Evolutionary conservation across 1,140 invertebrate species (phyloP), one percentile per base, ranked within the genome.

Genomic region (Penaeus chinensis): DNA sequence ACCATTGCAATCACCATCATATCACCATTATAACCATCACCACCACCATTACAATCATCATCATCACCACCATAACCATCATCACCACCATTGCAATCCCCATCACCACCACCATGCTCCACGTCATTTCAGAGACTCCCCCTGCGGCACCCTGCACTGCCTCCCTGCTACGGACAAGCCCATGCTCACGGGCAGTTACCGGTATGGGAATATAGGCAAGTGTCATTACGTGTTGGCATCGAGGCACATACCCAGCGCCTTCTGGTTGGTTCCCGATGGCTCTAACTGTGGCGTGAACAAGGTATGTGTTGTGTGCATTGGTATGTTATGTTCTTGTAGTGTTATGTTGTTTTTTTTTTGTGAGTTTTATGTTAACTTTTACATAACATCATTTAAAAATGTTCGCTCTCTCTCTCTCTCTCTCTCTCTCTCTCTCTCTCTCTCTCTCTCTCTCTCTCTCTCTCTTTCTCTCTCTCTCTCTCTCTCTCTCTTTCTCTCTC

Each of bases 201-300:
- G 27, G 24, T 60, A 76, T 24, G 66, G 7, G 10, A 78, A 60
- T 2, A 19, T 3, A 0, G 20, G 42, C 16, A 24, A 65, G 60
- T 80, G 71, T 0, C 60, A 11, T 18, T 60, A 87, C 60, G 24
- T 94, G 97, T 81, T 97, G 96, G 89, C 54, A 54, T 54, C 54
- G 16, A 54, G 8, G 16, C 54, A 54, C 54, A 54, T 54, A 11
- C 94, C 94, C 90, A 93, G 94, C 22, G 92, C 54, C 54, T 54
- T 54, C 54, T 54, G 54, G 54, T 54, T 54, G 54, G 54, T 54
- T 54, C 54, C 54, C 16, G 54, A 54, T 16, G 54, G 54, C 54
- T 54, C 54, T 8, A 16, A 11, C 16, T 54, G 54, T 54, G 54
- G 54, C 54, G 54, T 54, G 54, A 54, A 54, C 54, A 54, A 54